phyloP scores from a whole-genome alignment of 2,888 invertebrate species.

The Ellobium chinense region DNA sequence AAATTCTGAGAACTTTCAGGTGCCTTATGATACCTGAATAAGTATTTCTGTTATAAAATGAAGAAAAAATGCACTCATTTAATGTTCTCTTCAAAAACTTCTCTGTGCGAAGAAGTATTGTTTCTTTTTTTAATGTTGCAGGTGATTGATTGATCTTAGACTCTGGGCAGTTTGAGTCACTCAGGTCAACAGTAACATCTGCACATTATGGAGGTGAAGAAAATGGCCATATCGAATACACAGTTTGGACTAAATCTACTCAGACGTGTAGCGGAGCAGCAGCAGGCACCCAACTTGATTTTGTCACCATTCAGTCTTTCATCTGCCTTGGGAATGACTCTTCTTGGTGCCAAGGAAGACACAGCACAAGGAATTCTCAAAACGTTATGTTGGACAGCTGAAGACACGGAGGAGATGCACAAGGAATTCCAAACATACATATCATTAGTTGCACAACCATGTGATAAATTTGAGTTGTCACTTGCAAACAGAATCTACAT shows the following conservation, averaged over 20 bases:
- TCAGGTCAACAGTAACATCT: too few species aligned
- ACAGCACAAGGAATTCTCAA: slow-evolving; percentile 72
- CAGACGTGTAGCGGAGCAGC: slow-evolving; percentile 1
- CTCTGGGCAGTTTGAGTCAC: too few species aligned
- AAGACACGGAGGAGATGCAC: neutral
- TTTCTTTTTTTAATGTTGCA: too few species aligned
- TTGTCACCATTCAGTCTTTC: slow-evolving; percentile 79
- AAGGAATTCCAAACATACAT: slow-evolving; percentile 34
- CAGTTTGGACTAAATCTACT: slow-evolving; percentile 48
- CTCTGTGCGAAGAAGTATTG: too few species aligned
- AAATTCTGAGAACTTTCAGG: too few species aligned
- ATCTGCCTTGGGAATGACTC: slow-evolving; percentile 77
- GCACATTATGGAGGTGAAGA: neutral
- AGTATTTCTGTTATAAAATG: too few species aligned
- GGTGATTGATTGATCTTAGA: too few species aligned
- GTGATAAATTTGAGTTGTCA: slow-evolving; percentile 55
- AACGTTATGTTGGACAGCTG: slow-evolving; percentile 30
- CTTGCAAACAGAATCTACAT: slow-evolving; percentile 70
- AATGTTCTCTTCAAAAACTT: too few species aligned
- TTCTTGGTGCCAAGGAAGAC: slow-evolving; percentile 75
- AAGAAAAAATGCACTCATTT: too few species aligned
- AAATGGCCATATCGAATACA: slow-evolving; percentile 33
- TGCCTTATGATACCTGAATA: too few species aligned
- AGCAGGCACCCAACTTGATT: slow-evolving; percentile 64
- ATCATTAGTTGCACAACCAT: neutral